Conservation (phyloP, 2,888 invertebrate genomes). For the Drosophila mayaguana region DNA sequence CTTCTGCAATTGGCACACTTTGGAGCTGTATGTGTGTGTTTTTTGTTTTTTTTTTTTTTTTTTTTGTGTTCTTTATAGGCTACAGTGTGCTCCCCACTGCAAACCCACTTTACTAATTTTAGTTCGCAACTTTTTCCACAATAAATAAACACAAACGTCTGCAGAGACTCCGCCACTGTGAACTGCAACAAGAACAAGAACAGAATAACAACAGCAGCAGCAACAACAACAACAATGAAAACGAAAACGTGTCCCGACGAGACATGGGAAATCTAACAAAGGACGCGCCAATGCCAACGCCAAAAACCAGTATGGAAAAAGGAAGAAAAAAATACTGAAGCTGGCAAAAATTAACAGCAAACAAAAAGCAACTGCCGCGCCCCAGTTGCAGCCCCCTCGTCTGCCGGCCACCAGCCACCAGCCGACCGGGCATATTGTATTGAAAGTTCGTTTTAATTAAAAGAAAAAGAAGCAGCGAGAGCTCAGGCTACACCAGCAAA, state of each 20-base stretch:
- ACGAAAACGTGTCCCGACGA: slow-evolving; percentile 57
- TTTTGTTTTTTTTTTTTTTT: no score
- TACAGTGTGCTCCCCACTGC: slow-evolving; percentile 27
- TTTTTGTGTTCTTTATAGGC: slow-evolving; percentile 43
- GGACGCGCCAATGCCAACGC: slow-evolving; percentile 52
- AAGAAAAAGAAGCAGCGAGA: slow-evolving; percentile 59
- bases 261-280: slow-evolving; percentile 75
- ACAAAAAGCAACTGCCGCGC: slow-evolving; percentile 59
- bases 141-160: slow-evolving; percentile 70
- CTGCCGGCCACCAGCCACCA: background rate
- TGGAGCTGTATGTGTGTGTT: no score
- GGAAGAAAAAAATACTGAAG: slow-evolving; percentile 19
- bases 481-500: slow-evolving; percentile 38
- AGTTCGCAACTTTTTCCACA: slow-evolving; percentile 74
- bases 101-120: slow-evolving; percentile 70
- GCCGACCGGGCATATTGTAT: slow-evolving; percentile 70
- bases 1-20: slow-evolving; percentile 71
- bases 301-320: slow-evolving; percentile 30
- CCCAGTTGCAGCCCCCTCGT: slow-evolving; percentile 12
- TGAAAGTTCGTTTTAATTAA: slow-evolving; percentile 80
- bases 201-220: slow-evolving; percentile 24
- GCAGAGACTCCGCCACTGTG: slow-evolving; percentile 47
- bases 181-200: slow-evolving; percentile 30
- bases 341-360: slow-evolving; percentile 71
- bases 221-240: slow-evolving; percentile 41